phyloP scores from a whole-genome alignment of 2,888 invertebrate genomes.

The Lasioglossum morio region DNA sequence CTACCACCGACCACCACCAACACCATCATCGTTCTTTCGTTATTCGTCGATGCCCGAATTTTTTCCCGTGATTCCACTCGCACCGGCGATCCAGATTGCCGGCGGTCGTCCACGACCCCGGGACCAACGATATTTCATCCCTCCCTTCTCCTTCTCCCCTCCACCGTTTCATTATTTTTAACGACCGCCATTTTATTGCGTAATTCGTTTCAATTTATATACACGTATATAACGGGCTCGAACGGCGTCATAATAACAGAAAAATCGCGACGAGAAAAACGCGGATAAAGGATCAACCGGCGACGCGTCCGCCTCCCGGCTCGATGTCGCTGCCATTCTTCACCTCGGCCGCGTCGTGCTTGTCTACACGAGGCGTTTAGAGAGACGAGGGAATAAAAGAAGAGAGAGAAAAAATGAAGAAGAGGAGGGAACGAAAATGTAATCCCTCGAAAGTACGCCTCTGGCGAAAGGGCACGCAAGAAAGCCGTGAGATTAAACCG shows the following conservation, averaged over 20 bases:
- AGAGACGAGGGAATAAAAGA: conserved; percentile 11
- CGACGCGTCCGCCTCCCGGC: conserved; percentile 18
- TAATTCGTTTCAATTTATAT: conserved; percentile 64
- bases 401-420: neutral
- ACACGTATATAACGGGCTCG: neutral
- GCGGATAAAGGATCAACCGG: conserved; percentile 50
- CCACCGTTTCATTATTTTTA: conserved; percentile 61
- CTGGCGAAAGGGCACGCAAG: conserved; percentile 55
- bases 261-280: conserved; percentile 35
- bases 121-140: conserved; percentile 56
- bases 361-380: conserved; percentile 51
- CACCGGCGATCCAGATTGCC: conserved; percentile 58
- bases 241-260: conserved; percentile 45
- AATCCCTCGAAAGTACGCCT: conserved; percentile 60
- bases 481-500: conserved; percentile 65
- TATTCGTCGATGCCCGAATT: conserved; percentile 67
- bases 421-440: conserved; percentile 34
- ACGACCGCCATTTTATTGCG: conserved; percentile 57
- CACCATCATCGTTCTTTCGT: conserved; percentile 18
- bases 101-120: conserved; percentile 8
- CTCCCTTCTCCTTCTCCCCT: neutral
- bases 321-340: neutral
- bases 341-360: conserved; percentile 26
- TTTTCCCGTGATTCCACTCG: conserved; percentile 59
- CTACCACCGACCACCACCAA: conserved; percentile 9